Evolutionary conservation across 2,797 vertebrate species (phyloP), one percentile per base, ranked within the genome.

Genomic region (Scolopax rusticola): DNA sequence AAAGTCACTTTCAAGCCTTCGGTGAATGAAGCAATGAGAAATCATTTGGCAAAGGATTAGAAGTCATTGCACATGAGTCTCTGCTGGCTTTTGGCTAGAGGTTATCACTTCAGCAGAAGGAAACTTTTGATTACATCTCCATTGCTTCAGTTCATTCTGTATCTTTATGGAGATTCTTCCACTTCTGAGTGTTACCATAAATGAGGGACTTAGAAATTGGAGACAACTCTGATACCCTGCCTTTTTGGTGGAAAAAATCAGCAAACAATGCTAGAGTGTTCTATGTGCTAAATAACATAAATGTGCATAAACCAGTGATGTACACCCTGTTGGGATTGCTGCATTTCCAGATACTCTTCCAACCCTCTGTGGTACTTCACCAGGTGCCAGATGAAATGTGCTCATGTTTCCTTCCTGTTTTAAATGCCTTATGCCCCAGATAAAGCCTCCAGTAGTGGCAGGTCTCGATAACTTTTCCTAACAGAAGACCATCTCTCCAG

Each of bases 391-490:
- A n/a, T 43, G 70, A 50, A 78, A 50, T 10, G 33, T 32, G 61
- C 28, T 45, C 12, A 1, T 11, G 0, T 50, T 78, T 64, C 12
- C 27, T 41, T 54, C 41, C 50, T 79, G 9, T 2, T 57, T 41
- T 64, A 53, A 76, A 41, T 36, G 54, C 59, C 61, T 60, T 53
- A 30, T 75, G 18, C 43, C 19, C 30, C 43, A 32, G 67, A 32
- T 68, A 40, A 30, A 77, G 47, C 41, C 36, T 56, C 57, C 12
- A 0, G 0, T 56, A 41, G 27, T 2, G 41, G 23, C 75, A 3
- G 1, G 5, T 63, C 41, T 53, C 0, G 0, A 6, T 65, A 69
- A 50, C 28, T 60, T 81, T 38, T 57, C 41, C 69, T 68, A 50
- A 53, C 43, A 74, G n/a, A 11, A 65, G 30, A 24, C n/a, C 12